These are phyloP conservation scores for Scaptomyza flava DNA, from an alignment of 2,888 invertebrate species.

Conservation along the genomic window DNA sequence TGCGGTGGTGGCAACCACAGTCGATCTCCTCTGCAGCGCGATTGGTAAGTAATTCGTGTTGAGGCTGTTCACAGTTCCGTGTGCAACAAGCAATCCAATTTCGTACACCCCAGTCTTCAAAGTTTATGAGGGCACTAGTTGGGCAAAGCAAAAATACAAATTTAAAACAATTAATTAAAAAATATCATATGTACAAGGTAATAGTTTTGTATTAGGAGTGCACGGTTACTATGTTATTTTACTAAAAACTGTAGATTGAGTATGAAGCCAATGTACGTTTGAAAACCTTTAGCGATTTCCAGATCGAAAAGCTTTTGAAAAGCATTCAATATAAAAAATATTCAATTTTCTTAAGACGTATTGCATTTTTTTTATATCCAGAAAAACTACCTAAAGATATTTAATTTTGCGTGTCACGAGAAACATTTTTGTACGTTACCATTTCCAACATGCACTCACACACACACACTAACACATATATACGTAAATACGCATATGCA, in stretches of 20 bases:
- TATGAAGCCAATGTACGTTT: no score
- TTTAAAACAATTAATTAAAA: constrained; percentile 9
- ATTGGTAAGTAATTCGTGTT: constrained; percentile 82
- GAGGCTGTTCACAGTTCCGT: constrained; percentile 67
- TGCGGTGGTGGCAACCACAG: constrained; percentile 76
- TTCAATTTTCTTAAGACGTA: no score
- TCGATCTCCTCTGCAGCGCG: constrained; percentile 79
- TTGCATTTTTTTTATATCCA: no score
- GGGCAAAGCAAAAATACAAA: neutral
- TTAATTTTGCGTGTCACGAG: constrained; percentile 5
- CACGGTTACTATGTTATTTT: no score
- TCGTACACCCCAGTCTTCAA: constrained; percentile 13
- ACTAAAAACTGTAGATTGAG: no score
- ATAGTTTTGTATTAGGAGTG: neutral
- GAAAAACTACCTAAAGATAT: neutral
- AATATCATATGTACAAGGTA: neutral
- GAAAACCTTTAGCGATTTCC: no score
- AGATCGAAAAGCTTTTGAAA: no score
- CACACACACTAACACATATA: neutral
- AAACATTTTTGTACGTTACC: constrained; percentile 8
- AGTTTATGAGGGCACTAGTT: constrained; percentile 39
- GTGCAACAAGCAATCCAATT: constrained; percentile 29
- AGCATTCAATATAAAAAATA: no score
- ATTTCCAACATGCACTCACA: constrained; percentile 17
- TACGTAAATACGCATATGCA: constrained; percentile 33